phyloP scores from a whole-genome alignment of 2,888 invertebrate genomes.

The Leucophenga montana region DNA sequence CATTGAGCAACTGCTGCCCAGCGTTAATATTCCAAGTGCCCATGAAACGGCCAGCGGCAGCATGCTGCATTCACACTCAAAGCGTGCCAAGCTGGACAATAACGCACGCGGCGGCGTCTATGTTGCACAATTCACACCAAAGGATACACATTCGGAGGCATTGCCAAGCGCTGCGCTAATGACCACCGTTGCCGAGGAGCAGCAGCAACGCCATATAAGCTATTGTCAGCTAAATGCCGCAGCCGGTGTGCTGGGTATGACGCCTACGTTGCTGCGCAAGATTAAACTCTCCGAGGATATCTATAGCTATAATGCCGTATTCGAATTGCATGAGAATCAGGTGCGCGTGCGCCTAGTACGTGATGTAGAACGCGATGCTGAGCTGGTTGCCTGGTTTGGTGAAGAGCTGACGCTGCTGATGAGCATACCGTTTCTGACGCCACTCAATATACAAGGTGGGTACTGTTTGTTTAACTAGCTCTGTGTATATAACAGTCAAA shows the following conservation, averaged over 20 bases:
- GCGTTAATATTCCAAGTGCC: background rate
- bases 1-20: constrained; percentile 57
- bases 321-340: constrained; percentile 63
- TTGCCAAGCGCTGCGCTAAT: constrained; percentile 61
- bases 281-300: constrained; percentile 76
- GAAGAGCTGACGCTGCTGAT: constrained; percentile 82
- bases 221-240: constrained; percentile 50
- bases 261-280: constrained; percentile 62
- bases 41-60: constrained; percentile 37
- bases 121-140: constrained; percentile 62
- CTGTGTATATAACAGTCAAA: no score
- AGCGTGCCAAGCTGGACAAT: constrained; percentile 32
- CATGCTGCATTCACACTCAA: constrained; percentile 27
- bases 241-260: constrained; percentile 54
- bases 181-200: constrained; percentile 40
- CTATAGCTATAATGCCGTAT: constrained; percentile 75
- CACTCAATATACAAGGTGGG: constrained; percentile 86
- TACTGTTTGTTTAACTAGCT: constrained; percentile 73
- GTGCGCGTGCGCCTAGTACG: constrained; percentile 71
- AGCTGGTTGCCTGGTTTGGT: constrained; percentile 88
- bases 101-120: constrained; percentile 58
- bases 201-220: constrained; percentile 40
- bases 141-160: constrained; percentile 60
- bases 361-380: constrained; percentile 77
- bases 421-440: constrained; percentile 85